Percentiles rank a stretch among this genome's conserved stretches.
Conservation (phyloP, 1,140 invertebrate species). For the Aphelinus atriplicis region DNA sequence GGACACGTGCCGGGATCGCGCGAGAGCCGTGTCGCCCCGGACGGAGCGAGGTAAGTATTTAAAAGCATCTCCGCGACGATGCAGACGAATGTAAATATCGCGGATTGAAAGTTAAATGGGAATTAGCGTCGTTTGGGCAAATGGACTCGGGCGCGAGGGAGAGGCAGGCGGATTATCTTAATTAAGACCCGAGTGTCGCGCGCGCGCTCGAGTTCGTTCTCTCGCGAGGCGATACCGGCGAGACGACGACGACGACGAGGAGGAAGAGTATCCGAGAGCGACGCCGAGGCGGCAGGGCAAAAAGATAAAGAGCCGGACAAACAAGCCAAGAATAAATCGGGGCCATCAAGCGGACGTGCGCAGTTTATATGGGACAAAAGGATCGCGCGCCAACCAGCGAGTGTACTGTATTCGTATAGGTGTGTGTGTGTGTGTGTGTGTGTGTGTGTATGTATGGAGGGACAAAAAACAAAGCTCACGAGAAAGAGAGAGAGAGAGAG, state of each 20-base stretch:
- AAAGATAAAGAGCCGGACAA: neutral
- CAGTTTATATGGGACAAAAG: too few species aligned
- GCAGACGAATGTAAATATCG: slow-evolving; percentile 11
- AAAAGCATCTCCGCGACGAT: too few species aligned
- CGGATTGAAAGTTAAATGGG: slow-evolving; percentile 23
- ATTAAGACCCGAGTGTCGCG: slow-evolving; percentile 15
- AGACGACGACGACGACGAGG: too few species aligned
- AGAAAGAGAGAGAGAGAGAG: neutral
- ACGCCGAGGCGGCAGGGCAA: neutral
- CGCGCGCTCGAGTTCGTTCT: neutral
- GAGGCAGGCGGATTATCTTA: slow-evolving; percentile 21
- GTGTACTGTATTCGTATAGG: too few species aligned
- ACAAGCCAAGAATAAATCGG: slow-evolving; percentile 22
- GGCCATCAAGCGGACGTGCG: neutral
- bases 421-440: too few species aligned
- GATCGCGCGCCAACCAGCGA: too few species aligned
- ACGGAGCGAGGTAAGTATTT: too few species aligned
- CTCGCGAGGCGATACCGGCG: neutral
- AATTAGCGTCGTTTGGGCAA: slow-evolving; percentile 15
- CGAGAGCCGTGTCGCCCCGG: too few species aligned
- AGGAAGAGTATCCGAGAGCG: neutral
- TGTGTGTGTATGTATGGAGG: too few species aligned
- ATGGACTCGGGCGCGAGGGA: slow-evolving; percentile 16
- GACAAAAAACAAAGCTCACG: slow-evolving; percentile 8
- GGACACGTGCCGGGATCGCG: too few species aligned